A percentile compares a stretch with the other conserved stretches of the same genome.
phyloP scores from a whole-genome alignment of 2,113 vertebrate species.

The Lamprotornis superbus region DNA sequence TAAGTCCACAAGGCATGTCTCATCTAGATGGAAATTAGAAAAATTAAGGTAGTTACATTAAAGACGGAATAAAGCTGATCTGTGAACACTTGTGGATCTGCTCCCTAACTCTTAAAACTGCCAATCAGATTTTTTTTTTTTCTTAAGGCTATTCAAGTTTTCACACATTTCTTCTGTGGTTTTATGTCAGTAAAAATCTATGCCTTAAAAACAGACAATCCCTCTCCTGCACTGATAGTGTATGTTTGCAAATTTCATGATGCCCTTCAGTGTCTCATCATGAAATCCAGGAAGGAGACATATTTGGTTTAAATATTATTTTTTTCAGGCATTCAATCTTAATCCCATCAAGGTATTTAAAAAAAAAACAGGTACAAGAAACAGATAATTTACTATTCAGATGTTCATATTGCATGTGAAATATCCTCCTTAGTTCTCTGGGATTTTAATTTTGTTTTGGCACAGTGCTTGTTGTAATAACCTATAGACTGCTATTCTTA shows the following conservation, averaged over 20 bases:
- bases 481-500: neutral
- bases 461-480: neutral
- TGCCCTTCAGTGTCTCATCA: neutral
- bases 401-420: neutral
- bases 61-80: neutral
- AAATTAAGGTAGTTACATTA: neutral
- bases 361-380: neutral
- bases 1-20: constrained; percentile 18
- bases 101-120: neutral
- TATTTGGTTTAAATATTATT: neutral
- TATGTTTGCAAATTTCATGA: neutral
- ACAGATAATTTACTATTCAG: neutral
- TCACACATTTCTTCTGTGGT: neutral
- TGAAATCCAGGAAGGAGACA: neutral
- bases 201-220: neutral
- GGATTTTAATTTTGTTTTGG: neutral
- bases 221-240: neutral
- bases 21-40: constrained; percentile 12
- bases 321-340: neutral
- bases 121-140: neutral
- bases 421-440: neutral
- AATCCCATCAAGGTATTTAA: neutral
- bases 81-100: neutral
- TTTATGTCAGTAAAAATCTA: neutral
- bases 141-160: neutral